A percentile compares a stretch with the other conserved stretches of the same genome.
These are phyloP conservation scores for Orycteropus afer DNA, from an alignment of 2,113 vertebrate genomes.

Conservation along the genomic window DNA sequence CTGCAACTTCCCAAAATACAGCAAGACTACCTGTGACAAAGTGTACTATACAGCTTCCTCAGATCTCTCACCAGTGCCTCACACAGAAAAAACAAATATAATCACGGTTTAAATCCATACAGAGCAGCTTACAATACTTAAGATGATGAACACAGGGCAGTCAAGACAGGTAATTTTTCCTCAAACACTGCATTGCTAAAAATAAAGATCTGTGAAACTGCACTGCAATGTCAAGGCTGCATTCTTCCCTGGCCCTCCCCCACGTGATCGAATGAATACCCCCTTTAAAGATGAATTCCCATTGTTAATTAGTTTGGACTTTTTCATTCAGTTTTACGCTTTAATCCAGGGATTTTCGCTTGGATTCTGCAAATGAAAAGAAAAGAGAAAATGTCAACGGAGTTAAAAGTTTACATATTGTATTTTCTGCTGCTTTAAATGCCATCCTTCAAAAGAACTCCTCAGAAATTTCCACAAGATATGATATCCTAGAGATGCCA, in stretches of 20 bases:
- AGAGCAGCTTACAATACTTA: conserved; percentile 90
- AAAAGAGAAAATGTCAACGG: background rate
- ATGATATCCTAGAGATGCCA: conserved; percentile 11
- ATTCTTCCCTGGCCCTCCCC: conserved; percentile 86
- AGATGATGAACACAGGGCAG: conserved; percentile 88
- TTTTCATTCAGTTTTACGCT: conserved; percentile 94
- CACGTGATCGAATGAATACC: conserved; percentile 83
- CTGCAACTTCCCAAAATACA: conserved; percentile 79
- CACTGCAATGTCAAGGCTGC: conserved; percentile 88
- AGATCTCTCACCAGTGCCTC: conserved; percentile 88
- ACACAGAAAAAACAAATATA: conserved; percentile 85
- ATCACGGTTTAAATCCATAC: conserved; percentile 88
- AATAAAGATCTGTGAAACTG: conserved; percentile 91
- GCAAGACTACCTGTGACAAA: conserved; percentile 86
- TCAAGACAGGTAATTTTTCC: conserved; percentile 85
- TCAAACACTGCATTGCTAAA: conserved; percentile 89
- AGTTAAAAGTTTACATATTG: background rate
- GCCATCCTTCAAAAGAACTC: background rate
- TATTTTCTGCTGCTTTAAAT: conserved; percentile 24
- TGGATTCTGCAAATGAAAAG: conserved; percentile 89
- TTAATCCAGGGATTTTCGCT: conserved; percentile 96
- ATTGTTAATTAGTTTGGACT: conserved; percentile 69
- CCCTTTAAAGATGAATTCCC: conserved; percentile 84
- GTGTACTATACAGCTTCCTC: conserved; percentile 86
- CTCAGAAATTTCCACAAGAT: background rate